phyloP scores from a whole-genome alignment of 2,113 vertebrate species.

The Sphyrna mokarran region DNA sequence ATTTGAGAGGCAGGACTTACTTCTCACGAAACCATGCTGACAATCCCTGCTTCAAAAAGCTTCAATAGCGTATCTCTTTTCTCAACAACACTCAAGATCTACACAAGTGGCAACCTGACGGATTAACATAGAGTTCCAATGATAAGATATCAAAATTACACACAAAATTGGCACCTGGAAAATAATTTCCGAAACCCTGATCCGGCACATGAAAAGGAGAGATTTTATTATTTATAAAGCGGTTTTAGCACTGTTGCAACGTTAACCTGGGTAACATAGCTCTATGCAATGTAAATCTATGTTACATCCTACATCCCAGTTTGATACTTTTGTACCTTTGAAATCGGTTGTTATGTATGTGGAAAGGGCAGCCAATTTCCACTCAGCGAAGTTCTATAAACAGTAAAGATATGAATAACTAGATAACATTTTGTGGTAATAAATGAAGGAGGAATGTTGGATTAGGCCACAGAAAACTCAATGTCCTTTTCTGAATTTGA shows the following conservation, averaged over 20 bases:
- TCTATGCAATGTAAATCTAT: background rate
- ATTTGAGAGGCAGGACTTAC: no score
- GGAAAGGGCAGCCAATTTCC: no score
- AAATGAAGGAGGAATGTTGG: background rate
- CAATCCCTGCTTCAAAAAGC: no score
- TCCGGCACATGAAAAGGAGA: background rate
- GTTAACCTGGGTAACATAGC: no score
- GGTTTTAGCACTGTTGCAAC: no score
- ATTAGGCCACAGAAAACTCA: background rate
- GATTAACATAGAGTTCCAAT: background rate
- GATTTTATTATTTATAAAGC: background rate
- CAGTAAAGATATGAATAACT: background rate
- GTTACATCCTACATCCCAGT: no score
- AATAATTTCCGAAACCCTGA: background rate
- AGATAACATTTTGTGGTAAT: background rate
- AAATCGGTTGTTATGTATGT: no score
- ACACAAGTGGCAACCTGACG: background rate
- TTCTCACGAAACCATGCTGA: no score
- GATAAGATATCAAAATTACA: background rate
- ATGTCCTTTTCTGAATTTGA: background rate
- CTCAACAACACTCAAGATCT: no score
- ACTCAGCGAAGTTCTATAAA: background rate
- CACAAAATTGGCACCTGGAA: background rate
- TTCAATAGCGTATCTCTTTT: no score
- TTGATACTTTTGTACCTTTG: no score